These are phyloP conservation scores for Tyria jacobaeae DNA, from an alignment of 2,888 invertebrate species.

Conservation along the genomic window DNA sequence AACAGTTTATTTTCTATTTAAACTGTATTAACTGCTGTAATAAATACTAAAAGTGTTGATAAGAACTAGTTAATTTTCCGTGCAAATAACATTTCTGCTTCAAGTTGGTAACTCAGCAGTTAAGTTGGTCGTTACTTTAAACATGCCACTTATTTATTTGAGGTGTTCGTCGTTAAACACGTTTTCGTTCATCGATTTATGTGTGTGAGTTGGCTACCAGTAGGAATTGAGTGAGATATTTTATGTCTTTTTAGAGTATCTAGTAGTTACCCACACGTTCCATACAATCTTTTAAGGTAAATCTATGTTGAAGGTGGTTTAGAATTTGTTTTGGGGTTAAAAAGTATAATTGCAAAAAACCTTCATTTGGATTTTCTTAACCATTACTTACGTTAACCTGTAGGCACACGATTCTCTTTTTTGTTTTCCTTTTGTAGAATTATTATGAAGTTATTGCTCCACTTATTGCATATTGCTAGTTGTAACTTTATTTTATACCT, in stretches of 20 bases:
- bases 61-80: not conserved
- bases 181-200: conserved; percentile 8
- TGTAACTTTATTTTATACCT: no score
- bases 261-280: no score
- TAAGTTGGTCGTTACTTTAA: conserved; percentile 10
- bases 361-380: no score
- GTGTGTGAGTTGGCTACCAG: not conserved
- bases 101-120: conserved; percentile 6
- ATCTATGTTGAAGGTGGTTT: no score
- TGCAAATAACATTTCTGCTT: not conserved
- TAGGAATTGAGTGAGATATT: conserved; percentile 1
- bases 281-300: no score
- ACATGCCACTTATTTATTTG: conserved; percentile 15
- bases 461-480: no score
- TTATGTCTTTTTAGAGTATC: not conserved
- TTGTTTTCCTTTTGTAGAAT: no score
- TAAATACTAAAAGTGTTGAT: not conserved
- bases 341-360: no score
- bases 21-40: not conserved
- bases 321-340: no score
- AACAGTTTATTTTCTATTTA: not conserved
- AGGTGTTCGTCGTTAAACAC: not conserved
- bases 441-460: no score
- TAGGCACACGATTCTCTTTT: no score
- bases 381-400: no score